Base-by-base conservation (phyloP, 2,797 vertebrate species). In the Scleropages formosus region DNA sequence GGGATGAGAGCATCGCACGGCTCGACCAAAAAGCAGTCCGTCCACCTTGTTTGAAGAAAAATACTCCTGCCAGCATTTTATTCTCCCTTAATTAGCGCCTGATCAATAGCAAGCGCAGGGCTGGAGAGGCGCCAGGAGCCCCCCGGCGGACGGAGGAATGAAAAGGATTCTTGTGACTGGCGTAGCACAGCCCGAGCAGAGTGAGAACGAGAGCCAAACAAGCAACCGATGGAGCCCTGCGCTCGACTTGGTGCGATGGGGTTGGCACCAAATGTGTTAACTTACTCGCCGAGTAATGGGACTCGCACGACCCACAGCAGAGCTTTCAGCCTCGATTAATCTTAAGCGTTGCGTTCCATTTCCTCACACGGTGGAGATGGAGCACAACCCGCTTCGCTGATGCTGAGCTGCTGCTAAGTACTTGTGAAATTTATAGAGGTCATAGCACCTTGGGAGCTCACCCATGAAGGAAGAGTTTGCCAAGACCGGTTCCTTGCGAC, bases 31-130 rank as follows among this genome's bases (percentile, higher is more conserved):
- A 26, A 64, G 20, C 15, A 27, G 15, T 31, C 31, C 46, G 27
- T 27, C 61, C 60, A 49, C 16, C 15, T n/a, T 15, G 31, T 64
- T 47, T 26, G 72, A 64, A 62, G 74, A 53, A 75, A 77, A 75
- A 80, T 74, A 72, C 75, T 44, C 53, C 62, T 72, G 74, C 68
- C 49, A 64, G 70, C 60, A 63, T 61, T 58, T 66, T 8, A 61
- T 65, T 79, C 78, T 72, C 77, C 20, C 72, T 80, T 80, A 80
- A 81, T 83, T 83, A 79, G 77, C 7, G 8, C 20, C 46, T 71
- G 69, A 81, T 82, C 80, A 44, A 83, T 83, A 67, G 76, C 27
- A 44, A 51, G 67, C 72, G 58, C 20, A 3, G 63, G 62, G 31
- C 39, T 77, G 68, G 81, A 75, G 20, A 46, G n/a, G 79, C 61